These are phyloP conservation scores for Himantopus leucocephalus DNA, from an alignment of 2,113 vertebrate species.

Conservation along the genomic window DNA sequence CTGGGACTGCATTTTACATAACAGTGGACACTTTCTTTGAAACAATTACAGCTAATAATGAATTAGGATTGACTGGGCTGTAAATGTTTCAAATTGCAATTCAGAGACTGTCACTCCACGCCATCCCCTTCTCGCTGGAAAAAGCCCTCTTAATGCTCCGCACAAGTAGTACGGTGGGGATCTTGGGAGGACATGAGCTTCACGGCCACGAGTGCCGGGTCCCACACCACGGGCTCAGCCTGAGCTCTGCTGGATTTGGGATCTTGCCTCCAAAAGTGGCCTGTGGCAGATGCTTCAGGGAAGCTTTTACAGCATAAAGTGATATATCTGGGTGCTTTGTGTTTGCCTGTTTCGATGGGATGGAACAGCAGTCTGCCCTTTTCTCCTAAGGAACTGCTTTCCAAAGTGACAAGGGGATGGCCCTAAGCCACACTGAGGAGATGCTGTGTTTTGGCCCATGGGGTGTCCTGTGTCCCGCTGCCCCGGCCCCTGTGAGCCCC, in stretches of 20 bases:
- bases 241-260: not conserved
- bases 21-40: conserved; percentile 73
- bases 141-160: not conserved
- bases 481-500: not conserved
- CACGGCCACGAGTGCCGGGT: accelerated
- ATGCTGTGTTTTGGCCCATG: not conserved
- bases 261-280: not conserved
- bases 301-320: not conserved
- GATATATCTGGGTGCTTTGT: not conserved
- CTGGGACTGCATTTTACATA: conserved; percentile 75
- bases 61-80: conserved; percentile 63
- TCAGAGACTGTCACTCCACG: conserved; percentile 47
- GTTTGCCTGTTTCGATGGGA: not conserved
- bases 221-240: accelerated
- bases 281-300: not conserved
- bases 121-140: conserved; percentile 1
- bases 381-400: not conserved
- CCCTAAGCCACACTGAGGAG: not conserved
- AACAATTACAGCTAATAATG: conserved; percentile 77
- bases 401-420: not conserved
- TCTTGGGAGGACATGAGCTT: not conserved
- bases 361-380: not conserved
- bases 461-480: not conserved
- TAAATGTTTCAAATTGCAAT: conserved; percentile 67
- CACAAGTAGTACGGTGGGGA: not conserved